Evolutionary conservation across 2,797 vertebrate species (phyloP), one percentile per base, ranked within the genome.

Genomic region (Sebastes elongatus): DNA sequence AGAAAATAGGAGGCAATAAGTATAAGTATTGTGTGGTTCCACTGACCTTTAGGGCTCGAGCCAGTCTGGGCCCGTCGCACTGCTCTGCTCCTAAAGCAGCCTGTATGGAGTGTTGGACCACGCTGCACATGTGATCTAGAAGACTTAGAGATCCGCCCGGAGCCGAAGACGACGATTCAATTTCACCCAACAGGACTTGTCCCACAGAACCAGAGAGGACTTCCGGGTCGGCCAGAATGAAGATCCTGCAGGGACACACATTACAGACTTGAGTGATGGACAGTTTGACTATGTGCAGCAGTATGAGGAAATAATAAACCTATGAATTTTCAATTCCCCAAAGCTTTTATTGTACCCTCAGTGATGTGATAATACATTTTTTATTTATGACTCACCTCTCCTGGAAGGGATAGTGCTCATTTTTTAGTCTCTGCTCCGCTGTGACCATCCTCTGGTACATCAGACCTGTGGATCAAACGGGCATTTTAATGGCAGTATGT

Each of bases 181-280:
- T 96, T 87, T 98, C 97, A 0, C 82, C 92, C 68, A 90, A 52
- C 67, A 99, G 72, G 0, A 96, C 95, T 0, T 92, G 92, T 75
- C 95, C 96, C 86, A 98, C 85, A 4, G 96, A 93, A 42, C 95
- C 95, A 0, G 96, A 95, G 55, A 99, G 96, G 88, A 99, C 91
- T 8, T 95, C 95, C 0, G 97, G 98, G 76, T 99, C 98, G 1
- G 97, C 97, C 76, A 99, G 96, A 85, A 99, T 94, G 87, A 99
- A 97, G 90, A 98, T 96, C 92, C 98, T 99, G 88, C 0, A 10
- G 35, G 30, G 16, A 75, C 74, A 6, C 1, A 69, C 11, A 70
- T 10, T 6, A 64, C 27, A 67, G 2, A 35, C 8, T 16, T 64
- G 1, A 76, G n/a, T 72, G 22, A 61, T 4, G 22, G 38, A 68